Conservation (phyloP, 2,888 invertebrate species). For the Xylocampa areola region DNA sequence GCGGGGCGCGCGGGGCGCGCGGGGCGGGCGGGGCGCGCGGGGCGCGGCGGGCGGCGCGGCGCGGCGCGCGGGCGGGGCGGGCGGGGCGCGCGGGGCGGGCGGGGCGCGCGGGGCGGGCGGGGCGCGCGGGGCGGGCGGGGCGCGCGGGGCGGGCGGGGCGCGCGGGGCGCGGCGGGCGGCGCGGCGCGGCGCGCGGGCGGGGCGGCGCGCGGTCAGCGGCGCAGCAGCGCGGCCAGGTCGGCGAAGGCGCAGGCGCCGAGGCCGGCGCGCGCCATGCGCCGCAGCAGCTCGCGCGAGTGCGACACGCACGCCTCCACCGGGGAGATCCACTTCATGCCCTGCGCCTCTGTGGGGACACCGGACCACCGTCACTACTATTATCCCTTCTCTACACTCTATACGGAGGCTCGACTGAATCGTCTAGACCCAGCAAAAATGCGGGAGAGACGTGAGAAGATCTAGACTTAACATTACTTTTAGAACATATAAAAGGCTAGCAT, state of each 20-base stretch:
- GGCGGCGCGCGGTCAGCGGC: conserved; percentile 89
- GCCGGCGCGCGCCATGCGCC: conserved; percentile 96
- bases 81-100: too few species aligned
- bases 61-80: neutral
- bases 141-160: conserved; percentile 4
- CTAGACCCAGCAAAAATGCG: too few species aligned
- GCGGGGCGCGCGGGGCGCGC: too few species aligned
- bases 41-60: neutral
- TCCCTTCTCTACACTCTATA: too few species aligned
- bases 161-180: conserved; percentile 19
- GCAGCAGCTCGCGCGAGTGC: conserved; percentile 96
- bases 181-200: conserved; percentile 33
- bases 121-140: neutral
- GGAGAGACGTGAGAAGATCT: too few species aligned
- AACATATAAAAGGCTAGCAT: too few species aligned
- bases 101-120: too few species aligned
- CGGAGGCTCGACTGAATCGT: too few species aligned
- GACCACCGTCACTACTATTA: neutral
- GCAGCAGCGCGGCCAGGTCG: conserved; percentile 95
- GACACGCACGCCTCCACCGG: conserved; percentile 97
- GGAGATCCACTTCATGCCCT: conserved; percentile 96
- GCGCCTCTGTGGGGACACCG: conserved; percentile 92
- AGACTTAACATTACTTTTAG: too few species aligned
- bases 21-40: too few species aligned
- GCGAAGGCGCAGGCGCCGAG: conserved; percentile 98